Evolutionary conservation across 2,888 invertebrate species (phyloP), one percentile per base, ranked within the genome.

Genomic region (Caenorhabditis doughertyi): DNA sequence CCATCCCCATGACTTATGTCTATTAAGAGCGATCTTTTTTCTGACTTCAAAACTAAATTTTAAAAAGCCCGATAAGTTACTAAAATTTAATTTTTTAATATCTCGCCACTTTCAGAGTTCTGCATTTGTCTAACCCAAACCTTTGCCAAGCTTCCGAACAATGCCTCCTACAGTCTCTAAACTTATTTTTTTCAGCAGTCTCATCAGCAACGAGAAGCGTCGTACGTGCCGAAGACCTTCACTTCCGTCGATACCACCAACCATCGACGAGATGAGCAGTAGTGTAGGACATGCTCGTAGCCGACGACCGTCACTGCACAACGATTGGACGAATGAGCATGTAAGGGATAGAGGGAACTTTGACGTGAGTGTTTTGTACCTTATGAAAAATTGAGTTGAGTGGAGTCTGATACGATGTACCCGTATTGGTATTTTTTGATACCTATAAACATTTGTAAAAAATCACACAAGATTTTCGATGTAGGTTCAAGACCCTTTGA

Each of bases 231-330:
- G 85, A 49, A 70, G 86, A 44, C 86, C 84, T 11, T 84, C 86
- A 32, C 74, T 86, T 42, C 86, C 86, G 55, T 83, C 83, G 60
- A 85, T 85, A 25, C 84, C 85, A 47, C 79, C 83, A 47, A 77
- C 73, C 18, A 74, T 80, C 64, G 76, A 79, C 71, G 83, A 81
- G 65, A 84, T 84, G 85, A 84, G 81, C 76, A 84, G 82, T 44
- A 83, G 82, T 70, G 73, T 84, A n/a, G 85, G 84, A 60, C 85
- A 85, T 60, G 81, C 81, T 11, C 65, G 84, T 16, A 68, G 72
- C 29, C 49, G 85, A n/a, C 27, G 85, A 53, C 84, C 84, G 11
- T 83, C 85, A 0, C 71, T 84, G 21, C 79, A 79, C 51, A 68
- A 47, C 56, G 82, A 82, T 64, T 82, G 82, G 82, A 73, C 79